Evolutionary conservation across 2,113 vertebrate species (phyloP), one percentile per base, ranked within the genome.

Genomic region (Percopsis transmontana): DNA sequence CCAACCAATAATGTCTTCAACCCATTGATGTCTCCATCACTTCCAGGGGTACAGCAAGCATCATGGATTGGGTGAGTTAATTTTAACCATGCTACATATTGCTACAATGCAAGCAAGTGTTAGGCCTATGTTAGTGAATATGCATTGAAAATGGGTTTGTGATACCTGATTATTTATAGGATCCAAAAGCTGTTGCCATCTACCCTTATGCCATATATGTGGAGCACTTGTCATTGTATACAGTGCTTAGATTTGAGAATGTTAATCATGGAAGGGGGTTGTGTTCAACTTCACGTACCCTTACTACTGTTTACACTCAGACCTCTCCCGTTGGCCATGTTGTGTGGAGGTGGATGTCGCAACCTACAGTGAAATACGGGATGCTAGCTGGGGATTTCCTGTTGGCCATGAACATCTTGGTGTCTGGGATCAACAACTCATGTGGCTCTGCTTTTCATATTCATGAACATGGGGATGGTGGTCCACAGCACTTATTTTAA

Each of bases 21-120:
- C 55, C 55, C 15, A 33, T 58, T 9, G 33, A 58, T 11, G 55
- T 58, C 18, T 61, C 59, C 42, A 61, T 61, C 23, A 61, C 59
- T 1, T 15, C 18, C 59, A 61, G 59, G 42, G 59, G 42, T 47
- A 45, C 59, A 21, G 59, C 59, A 47, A 61, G 59, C 59, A 61
- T 61, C 59, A 61, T 61, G 59, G 59, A 61, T 23, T 61, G 59
- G 59, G 59, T 61, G 44, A 21, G 41, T 24, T n/a, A 15, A 40
- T 61, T 61, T 3, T 61, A 48, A 61, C 23, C 42, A 61, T 48
- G 23, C 55, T 58, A 58, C 59, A 48, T 14, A n/a, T n/a, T n/a
- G n/a, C n/a, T n/a, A n/a, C n/a, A n/a, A n/a, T 61, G 13, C 59
- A 61, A 61, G 7, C 23, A 61, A 61, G 59, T 61, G 4, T 18